Percentiles rank a stretch among this genome's conserved stretches.
Conservation (phyloP, 2,888 invertebrate genomes). For the Laothoe populi region DNA sequence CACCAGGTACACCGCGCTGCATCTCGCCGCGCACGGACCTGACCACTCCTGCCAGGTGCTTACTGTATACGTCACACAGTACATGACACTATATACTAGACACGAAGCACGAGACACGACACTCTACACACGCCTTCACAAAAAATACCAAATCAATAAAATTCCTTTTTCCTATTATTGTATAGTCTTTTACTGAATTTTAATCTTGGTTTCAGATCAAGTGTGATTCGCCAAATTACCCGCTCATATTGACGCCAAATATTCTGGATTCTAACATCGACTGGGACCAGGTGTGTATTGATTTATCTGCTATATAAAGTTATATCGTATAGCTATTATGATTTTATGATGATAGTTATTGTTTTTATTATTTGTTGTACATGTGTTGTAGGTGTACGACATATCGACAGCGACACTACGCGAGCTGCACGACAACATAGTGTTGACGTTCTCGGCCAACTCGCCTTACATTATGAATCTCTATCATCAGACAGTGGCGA, state of each 20-base stretch:
- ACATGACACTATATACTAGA: too few species aligned
- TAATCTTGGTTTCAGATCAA: conserved; percentile 65
- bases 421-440: conserved; percentile 85
- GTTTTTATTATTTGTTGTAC: too few species aligned
- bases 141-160: too few species aligned
- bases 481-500: conserved; percentile 67
- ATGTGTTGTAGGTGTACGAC: conserved; percentile 82
- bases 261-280: conserved; percentile 81
- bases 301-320: too few species aligned
- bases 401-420: conserved; percentile 76
- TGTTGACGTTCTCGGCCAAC: conserved; percentile 87
- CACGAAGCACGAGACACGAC: too few species aligned
- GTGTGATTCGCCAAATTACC: conserved; percentile 74
- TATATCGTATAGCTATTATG: not conserved
- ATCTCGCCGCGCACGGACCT: conserved; percentile 79
- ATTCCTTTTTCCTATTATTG: too few species aligned
- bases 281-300: conserved; percentile 81
- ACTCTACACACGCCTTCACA: too few species aligned
- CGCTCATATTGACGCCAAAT: conserved; percentile 71
- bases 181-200: not conserved
- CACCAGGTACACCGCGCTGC: conserved; percentile 78
- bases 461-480: conserved; percentile 82
- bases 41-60: conserved; percentile 64
- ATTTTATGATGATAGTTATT: not conserved
- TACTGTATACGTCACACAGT: too few species aligned